Base-by-base conservation (phyloP, 2,888 invertebrate genomes). In the Digitonthophagus gazella region DNA sequence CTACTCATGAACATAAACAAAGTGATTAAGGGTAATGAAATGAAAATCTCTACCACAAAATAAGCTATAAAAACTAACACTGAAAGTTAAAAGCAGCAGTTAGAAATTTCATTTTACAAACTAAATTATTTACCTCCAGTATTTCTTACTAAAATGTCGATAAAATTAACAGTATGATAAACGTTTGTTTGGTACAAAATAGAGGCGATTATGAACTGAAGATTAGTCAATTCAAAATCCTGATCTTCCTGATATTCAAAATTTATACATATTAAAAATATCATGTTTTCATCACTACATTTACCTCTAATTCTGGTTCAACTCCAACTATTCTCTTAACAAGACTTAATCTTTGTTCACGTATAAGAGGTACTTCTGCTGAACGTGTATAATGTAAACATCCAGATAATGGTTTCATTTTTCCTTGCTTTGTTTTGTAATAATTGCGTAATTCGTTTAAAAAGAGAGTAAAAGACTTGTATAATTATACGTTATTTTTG, bases 1-100 rank as follows among this genome's bases (percentile, higher is more conserved):
- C 68, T 68, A 57, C 68, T 68, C 68, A 68, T 65, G 16, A 68
- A 68, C 5, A 55, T 68, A 19, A 54, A 65, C n/a, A 68, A 54
- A n/a, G 20, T 56, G 28, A 65, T 64, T n/a, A 68, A 14, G 1
- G 68, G 68, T 56, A 68, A 64, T 19, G 55, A 54, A 18, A 68
- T 18, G 0, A 56, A 55, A 2, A 65, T 18, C 57, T 68, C 64
- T n/a, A 68, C 15, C 1, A 57, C 57, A 16, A 68, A n/a, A 15
- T 56, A 68, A 6, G 56, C n/a, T 6, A 68, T n/a, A 20, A n/a
- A 65, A 16, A 68, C 65, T 5, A 68, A 20, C 5, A 65, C 68
- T 68, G 28, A 58, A 68, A 56, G n/a, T n/a, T n/a, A 64, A 54
- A 20, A 14, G 14, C n/a, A 65, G 11, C 16, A 57, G 14, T 57